Evolutionary conservation across 2,888 invertebrate species (phyloP).

Genomic region (Cosmia trapezina): DNA sequence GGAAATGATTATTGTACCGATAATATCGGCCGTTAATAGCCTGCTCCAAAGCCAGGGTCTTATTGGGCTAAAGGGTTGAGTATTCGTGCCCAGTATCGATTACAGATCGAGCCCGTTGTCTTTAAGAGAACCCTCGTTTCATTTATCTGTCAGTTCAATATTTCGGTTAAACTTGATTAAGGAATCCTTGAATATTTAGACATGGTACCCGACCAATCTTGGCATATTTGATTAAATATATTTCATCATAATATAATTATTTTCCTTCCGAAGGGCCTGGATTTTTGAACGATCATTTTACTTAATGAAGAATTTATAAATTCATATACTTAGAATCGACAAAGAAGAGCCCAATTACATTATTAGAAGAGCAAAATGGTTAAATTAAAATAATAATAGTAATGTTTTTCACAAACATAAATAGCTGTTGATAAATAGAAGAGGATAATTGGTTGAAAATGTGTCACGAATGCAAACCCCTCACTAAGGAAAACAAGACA

Average conservation of each 20-base stretch:
- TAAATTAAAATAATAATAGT: background rate
- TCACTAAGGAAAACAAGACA: conserved; percentile 20
- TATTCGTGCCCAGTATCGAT: conserved; percentile 72
- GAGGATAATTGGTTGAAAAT: conserved; percentile 19
- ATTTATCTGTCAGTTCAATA: conserved; percentile 75
- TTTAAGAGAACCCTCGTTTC: conserved; percentile 76
- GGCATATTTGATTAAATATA: conserved; percentile 49
- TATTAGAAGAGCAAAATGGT: background rate
- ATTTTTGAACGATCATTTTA: conserved; percentile 23
- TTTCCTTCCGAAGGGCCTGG: conserved; percentile 1
- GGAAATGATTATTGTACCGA: conserved; percentile 67
- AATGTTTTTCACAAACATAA: background rate
- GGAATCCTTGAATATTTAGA: conserved; percentile 62
- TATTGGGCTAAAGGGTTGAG: conserved; percentile 73
- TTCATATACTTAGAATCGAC: background rate
- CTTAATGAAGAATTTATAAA: conserved; percentile 21
- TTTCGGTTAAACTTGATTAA: conserved; percentile 73
- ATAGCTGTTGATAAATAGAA: background rate
- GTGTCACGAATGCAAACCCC: conserved; percentile 18
- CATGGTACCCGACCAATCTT: conserved; percentile 40
- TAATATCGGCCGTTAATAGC: conserved; percentile 68
- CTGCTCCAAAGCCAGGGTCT: conserved; percentile 66
- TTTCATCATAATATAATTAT: conserved; percentile 42
- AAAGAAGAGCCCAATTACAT: background rate
- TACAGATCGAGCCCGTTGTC: conserved; percentile 72